Evolutionary conservation across 2,888 invertebrate genomes (phyloP).

Genomic region (Lucinisca nassula): DNA sequence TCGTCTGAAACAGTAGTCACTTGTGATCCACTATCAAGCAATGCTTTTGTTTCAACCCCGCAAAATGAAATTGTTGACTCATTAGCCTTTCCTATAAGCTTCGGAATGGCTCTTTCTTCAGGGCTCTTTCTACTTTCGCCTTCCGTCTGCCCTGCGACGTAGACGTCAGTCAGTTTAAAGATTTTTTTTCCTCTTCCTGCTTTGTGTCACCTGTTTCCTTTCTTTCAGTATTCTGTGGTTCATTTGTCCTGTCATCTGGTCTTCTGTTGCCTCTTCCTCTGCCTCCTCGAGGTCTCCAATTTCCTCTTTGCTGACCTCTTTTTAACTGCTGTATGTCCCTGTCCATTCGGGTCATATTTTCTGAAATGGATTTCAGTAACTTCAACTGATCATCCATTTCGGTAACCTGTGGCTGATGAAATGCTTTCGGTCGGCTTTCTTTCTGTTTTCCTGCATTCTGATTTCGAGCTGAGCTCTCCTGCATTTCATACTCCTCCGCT

Average conservation of each 20-base stretch:
- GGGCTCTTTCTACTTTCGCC: neutral
- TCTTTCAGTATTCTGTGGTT: no score
- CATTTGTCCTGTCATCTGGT: no score
- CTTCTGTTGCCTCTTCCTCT: neutral
- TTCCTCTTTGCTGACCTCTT: neutral
- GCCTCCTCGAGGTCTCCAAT: neutral
- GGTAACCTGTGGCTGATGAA: neutral
- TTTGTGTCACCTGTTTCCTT: no score
- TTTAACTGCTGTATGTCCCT: neutral
- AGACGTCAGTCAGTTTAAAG: no score
- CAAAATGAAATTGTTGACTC: neutral
- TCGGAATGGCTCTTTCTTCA: neutral
- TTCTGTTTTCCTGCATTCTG: neutral
- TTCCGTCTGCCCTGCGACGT: neutral
- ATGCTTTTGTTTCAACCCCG: neutral
- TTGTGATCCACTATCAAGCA: slow-evolving; percentile 15
- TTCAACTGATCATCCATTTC: neutral
- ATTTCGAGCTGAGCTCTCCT: neutral
- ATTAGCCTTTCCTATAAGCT: neutral
- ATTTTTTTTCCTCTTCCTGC: no score
- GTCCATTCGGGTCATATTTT: neutral
- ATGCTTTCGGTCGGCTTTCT: neutral
- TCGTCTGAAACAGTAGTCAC: neutral
- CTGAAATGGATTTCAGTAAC: neutral
- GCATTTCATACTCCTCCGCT: neutral